phyloP scores from a whole-genome alignment of 2,797 vertebrate genomes.

The Lagocephalus sceleratus region DNA sequence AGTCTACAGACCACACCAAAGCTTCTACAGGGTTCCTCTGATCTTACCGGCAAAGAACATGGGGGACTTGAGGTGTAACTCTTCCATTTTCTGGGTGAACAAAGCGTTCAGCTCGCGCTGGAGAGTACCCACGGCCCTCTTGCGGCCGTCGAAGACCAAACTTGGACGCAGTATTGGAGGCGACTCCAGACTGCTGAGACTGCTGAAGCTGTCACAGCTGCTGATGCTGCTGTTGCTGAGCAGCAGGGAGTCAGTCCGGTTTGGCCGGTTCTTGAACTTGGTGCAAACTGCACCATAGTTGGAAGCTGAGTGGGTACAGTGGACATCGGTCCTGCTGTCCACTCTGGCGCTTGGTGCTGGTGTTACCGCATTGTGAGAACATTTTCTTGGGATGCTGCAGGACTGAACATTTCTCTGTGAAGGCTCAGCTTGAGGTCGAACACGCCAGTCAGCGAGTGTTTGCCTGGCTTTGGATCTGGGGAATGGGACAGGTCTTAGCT shows the following conservation, averaged over 20 bases:
- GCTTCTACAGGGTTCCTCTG: constrained; percentile 25
- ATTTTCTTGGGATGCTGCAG: constrained; percentile 64
- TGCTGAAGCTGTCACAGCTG: constrained; percentile 82
- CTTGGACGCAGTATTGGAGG: constrained; percentile 60
- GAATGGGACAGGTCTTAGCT: constrained; percentile 39
- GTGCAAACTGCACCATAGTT: constrained; percentile 70
- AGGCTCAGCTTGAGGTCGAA: constrained; percentile 32
- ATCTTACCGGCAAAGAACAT: constrained; percentile 94
- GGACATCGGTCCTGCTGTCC: constrained; percentile 66
- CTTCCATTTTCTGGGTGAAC: constrained; percentile 94
- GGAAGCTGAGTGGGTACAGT: constrained; percentile 63
- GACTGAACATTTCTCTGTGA: constrained; percentile 61
- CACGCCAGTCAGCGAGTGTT: constrained; percentile 51
- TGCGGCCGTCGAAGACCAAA: constrained; percentile 75
- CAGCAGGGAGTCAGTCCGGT: constrained; percentile 48
- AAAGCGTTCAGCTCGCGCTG: constrained; percentile 97
- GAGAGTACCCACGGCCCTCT: constrained; percentile 86
- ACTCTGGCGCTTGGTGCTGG: constrained; percentile 46
- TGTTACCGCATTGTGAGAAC: constrained; percentile 43
- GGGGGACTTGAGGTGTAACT: constrained; percentile 92
- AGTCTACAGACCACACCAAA: constrained; percentile 4
- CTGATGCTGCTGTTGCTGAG: constrained; percentile 78
- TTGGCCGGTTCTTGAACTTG: constrained; percentile 17
- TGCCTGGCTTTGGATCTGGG: constrained; percentile 54
- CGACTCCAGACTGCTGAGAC: constrained; percentile 79